Base-by-base conservation (phyloP, 2,888 invertebrate species). In the Stictocephala bisonia region DNA sequence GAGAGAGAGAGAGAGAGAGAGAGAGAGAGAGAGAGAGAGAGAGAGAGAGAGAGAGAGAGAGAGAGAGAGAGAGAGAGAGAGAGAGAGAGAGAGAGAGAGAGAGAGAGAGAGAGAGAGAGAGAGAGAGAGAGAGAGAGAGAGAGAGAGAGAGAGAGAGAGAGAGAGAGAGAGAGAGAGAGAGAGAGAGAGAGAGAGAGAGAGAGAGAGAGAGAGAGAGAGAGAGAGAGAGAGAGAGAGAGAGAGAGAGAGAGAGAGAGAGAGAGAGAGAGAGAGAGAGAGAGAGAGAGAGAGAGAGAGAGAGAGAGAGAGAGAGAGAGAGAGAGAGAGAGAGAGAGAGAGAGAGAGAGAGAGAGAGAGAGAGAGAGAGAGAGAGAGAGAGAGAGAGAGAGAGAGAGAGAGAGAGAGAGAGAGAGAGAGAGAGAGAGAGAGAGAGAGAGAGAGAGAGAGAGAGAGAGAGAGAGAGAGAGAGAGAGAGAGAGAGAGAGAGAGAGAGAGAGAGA, bases 1-100 rank as follows among this genome's bases (percentile, higher is more conserved):
- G 68, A 68, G 68, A 50, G 51, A 68, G 51, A 44, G 68, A 68
- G 27, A 68, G 68, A 68, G 68, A 50, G 51, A 68, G 51, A 44
- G 68, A 68, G 27, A 68, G 68, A 68, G 68, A 50, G 51, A 68
- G 51, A 44, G 68, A 68, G 27, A 68, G 68, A 68, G 68, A 50
- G 51, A 68, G 51, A 44, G 68, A 68, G 27, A 68, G 68, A 68
- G 68, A 50, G 51, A 68, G 51, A 44, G 68, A 68, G 27, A 68
- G 68, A 68, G 68, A 50, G 51, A 68, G 51, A 44, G 68, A 68
- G 27, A 68, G 68, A 68, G 68, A 50, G 51, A 68, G 51, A 44
- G 68, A 68, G 27, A 68, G 68, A 68, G 68, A 50, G 51, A 68
- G 51, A 44, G 68, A 68, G 27, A 68, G 68, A 68, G 68, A 50